Evolutionary conservation across 2,888 invertebrate genomes (phyloP).

Genomic region (Aplocera efformata): DNA sequence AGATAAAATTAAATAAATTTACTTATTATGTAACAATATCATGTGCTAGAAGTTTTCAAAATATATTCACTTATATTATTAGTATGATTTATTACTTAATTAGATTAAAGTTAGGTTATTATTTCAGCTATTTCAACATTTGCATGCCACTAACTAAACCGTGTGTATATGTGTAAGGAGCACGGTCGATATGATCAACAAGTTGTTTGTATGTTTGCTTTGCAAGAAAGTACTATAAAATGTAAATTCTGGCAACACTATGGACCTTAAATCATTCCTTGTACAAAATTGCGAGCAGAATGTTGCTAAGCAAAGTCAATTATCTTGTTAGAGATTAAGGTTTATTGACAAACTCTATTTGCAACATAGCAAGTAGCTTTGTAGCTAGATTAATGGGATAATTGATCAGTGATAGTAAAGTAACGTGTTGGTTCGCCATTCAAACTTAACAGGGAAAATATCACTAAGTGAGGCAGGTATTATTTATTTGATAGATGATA

Average conservation of each 20-base stretch:
- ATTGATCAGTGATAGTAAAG: slow-evolving; percentile 28
- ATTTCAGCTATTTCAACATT: too few relatives aligned
- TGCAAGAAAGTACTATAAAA: too few relatives aligned
- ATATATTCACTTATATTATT: too few relatives aligned
- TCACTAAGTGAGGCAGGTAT: slow-evolving; percentile 1
- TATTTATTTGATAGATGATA: background rate
- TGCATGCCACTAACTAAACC: too few relatives aligned
- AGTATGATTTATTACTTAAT: too few relatives aligned
- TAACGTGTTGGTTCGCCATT: slow-evolving; percentile 11
- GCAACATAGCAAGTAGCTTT: slow-evolving; percentile 23
- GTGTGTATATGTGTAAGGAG: too few relatives aligned
- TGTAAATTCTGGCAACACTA: too few relatives aligned
- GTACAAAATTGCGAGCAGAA: background rate
- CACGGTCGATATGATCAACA: background rate
- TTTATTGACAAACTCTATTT: slow-evolving; percentile 27
- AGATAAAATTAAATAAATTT: too few relatives aligned
- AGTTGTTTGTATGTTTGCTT: background rate
- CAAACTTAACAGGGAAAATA: slow-evolving; percentile 8
- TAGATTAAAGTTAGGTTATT: too few relatives aligned
- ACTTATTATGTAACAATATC: too few relatives aligned
- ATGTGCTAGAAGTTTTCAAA: too few relatives aligned
- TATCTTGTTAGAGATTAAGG: slow-evolving; percentile 27
- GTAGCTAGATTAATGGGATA: slow-evolving; percentile 27
- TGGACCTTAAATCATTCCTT: background rate
- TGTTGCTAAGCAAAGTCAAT: slow-evolving; percentile 11